Evolutionary conservation across 2,113 vertebrate species (phyloP).

Genomic region (Thalassarche chlororhynchos): DNA sequence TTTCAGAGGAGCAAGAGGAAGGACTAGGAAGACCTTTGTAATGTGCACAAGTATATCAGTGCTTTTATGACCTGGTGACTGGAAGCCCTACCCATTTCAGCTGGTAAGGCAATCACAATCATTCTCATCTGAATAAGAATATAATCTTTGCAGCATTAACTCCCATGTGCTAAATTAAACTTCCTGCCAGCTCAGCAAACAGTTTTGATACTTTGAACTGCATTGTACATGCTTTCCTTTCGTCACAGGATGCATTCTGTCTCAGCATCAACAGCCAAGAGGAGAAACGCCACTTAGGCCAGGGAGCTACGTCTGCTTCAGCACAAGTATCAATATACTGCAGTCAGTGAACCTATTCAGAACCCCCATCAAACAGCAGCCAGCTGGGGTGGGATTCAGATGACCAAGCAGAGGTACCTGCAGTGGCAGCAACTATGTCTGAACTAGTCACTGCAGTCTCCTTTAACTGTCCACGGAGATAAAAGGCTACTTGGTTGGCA

Average conservation of each 20-base stretch:
- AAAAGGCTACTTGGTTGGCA: neutral
- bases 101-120: slow-evolving; percentile 46
- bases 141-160: slow-evolving; percentile 35
- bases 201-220: slow-evolving; percentile 60
- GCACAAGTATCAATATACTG: neutral
- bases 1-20: neutral
- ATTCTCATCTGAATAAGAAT: slow-evolving; percentile 35
- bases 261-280: slow-evolving; percentile 9
- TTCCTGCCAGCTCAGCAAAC: slow-evolving; percentile 58
- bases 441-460: neutral
- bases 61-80: slow-evolving; percentile 31
- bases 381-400: neutral
- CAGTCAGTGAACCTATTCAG: neutral
- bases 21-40: slow-evolving; percentile 16
- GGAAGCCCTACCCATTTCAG: slow-evolving; percentile 10
- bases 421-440: neutral
- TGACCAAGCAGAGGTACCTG: neutral
- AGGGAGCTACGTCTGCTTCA: neutral
- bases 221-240: slow-evolving; percentile 52
- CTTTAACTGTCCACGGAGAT: neutral
- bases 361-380: neutral
- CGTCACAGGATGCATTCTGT: slow-evolving; percentile 33
- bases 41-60: neutral
- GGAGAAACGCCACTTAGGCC: neutral
- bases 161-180: slow-evolving; percentile 46